Evolutionary conservation across 2,113 vertebrate species (phyloP).

Genomic region (Boulengeromyrus knoepffleri): DNA sequence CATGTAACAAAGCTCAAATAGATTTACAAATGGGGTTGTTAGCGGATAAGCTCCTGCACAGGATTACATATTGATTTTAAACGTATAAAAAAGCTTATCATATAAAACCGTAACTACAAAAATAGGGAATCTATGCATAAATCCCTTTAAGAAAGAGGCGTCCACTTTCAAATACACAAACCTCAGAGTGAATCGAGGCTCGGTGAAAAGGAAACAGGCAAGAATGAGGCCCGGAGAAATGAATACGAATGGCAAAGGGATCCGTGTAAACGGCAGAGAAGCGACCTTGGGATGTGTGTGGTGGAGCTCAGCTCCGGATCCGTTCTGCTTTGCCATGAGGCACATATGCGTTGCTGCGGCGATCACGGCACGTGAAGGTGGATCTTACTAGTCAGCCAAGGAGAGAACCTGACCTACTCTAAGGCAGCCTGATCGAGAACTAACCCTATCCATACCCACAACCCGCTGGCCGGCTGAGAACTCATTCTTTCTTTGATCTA

Average conservation of each 20-base stretch:
- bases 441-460: background rate
- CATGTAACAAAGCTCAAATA: slow-evolving; percentile 99
- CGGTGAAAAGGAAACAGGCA: slow-evolving; percentile 55
- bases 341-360: background rate
- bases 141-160: slow-evolving; percentile 75
- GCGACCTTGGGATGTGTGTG: slow-evolving; percentile 48
- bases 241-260: slow-evolving; percentile 47
- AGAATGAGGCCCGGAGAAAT: slow-evolving; percentile 33
- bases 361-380: background rate
- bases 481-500: background rate
- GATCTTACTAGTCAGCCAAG: background rate
- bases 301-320: background rate
- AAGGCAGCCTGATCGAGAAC: background rate
- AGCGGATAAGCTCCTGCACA: slow-evolving; percentile 98
- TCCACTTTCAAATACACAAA: slow-evolving; percentile 77
- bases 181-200: slow-evolving; percentile 74
- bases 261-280: slow-evolving; percentile 65
- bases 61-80: slow-evolving; percentile 99
- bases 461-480: background rate
- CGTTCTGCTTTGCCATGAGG: background rate
- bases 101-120: slow-evolving; percentile 91
- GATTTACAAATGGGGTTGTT: slow-evolving; percentile 99
- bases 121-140: slow-evolving; percentile 86
- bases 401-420: background rate
- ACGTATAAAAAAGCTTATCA: slow-evolving; percentile 99